These are phyloP conservation scores for Melanerpes aurifrons DNA, from an alignment of 2,113 vertebrate genomes.

Conservation along the genomic window DNA sequence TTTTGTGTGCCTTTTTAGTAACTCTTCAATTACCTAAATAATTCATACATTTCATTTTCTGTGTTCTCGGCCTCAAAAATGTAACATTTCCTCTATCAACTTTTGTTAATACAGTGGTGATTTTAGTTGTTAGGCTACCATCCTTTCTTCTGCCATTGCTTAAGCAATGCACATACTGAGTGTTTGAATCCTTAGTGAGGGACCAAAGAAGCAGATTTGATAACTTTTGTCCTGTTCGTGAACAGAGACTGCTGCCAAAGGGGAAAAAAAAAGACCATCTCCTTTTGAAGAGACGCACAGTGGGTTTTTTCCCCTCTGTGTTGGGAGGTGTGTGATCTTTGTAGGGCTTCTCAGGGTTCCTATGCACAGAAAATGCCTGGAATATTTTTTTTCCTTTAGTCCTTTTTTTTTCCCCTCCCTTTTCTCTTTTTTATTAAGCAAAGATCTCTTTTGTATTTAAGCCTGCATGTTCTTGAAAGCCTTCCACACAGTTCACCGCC, in stretches of 20 bases:
- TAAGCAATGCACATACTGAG: not conserved
- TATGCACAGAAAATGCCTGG: not conserved
- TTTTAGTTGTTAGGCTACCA: not conserved
- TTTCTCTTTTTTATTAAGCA: not conserved
- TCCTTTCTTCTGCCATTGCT: not conserved
- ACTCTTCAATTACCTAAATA: slow-evolving; percentile 20
- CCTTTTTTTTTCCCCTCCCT: not conserved
- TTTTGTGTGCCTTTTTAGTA: not conserved
- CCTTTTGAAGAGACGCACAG: not conserved
- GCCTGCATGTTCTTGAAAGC: not conserved
- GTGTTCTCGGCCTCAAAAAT: not conserved
- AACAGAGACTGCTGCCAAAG: not conserved
- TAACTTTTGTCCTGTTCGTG: not conserved
- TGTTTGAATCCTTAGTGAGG: not conserved
- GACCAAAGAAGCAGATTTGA: not conserved
- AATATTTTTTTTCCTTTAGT: not conserved
- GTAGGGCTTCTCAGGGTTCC: not conserved
- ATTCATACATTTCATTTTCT: not conserved
- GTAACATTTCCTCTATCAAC: not conserved
- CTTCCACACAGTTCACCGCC: not conserved
- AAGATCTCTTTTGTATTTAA: not conserved
- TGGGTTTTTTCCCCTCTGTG: not conserved
- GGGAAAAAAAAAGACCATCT: not conserved
- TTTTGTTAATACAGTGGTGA: not conserved
- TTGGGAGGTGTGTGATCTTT: not conserved